Percentiles rank a stretch among this genome's conserved stretches.
phyloP scores from a whole-genome alignment of 2,797 vertebrate species.

The Podargus strigoides region DNA sequence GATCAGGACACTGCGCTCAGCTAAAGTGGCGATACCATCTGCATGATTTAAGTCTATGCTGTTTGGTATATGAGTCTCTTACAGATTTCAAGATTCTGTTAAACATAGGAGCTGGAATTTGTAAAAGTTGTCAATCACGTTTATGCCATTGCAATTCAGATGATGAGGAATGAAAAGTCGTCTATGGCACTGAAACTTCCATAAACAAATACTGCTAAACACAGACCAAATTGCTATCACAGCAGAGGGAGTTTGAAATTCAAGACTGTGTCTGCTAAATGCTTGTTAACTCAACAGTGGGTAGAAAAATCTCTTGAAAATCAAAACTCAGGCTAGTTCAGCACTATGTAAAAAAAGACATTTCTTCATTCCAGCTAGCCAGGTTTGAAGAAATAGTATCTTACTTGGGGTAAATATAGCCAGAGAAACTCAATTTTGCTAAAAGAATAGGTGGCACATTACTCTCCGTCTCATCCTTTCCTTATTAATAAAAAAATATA shows the following conservation, averaged over 20 bases:
- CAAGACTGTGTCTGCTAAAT: neutral
- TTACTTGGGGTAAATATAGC: neutral
- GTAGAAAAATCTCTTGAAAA: neutral
- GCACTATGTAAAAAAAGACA: neutral
- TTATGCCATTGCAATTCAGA: neutral
- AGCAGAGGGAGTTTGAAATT: neutral
- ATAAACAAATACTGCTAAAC: neutral
- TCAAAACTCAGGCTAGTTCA: neutral
- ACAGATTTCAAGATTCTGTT: neutral
- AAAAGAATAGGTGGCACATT: neutral
- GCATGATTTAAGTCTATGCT: rapidly evolving
- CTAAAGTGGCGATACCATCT: rapidly evolving
- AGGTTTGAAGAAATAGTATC: neutral
- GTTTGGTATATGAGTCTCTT: neutral
- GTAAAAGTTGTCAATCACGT: neutral
- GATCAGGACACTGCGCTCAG: neutral
- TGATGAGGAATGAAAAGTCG: neutral
- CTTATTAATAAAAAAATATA: neutral
- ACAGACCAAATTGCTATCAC: neutral
- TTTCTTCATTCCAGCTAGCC: neutral
- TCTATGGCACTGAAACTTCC: neutral
- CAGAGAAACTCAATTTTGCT: neutral
- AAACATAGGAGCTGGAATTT: neutral
- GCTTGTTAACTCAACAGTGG: neutral
- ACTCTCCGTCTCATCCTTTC: neutral